Percentiles rank a stretch among this genome's conserved stretches.
Evolutionary conservation across 1,140 invertebrate genomes (phyloP).

Genomic region (Ylistrum balloti): DNA sequence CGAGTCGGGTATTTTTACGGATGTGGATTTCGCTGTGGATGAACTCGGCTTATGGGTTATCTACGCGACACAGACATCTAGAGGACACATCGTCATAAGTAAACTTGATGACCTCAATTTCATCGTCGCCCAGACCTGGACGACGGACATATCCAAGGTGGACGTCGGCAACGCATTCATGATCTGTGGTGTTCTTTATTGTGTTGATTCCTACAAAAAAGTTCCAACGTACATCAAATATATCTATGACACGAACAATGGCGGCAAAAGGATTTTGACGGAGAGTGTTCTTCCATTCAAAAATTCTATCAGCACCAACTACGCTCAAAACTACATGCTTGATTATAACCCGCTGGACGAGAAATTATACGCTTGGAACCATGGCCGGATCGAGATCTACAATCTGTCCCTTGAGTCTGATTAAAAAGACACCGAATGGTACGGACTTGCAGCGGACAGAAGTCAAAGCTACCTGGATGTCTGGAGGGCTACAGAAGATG

Average conservation of each 20-base stretch:
- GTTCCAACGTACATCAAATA: constrained; percentile 75
- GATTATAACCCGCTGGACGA: constrained; percentile 73
- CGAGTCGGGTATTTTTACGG: constrained; percentile 70
- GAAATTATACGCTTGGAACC: constrained; percentile 76
- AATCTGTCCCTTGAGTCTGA: background rate
- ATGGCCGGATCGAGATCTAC: constrained; percentile 72
- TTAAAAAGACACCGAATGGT: background rate
- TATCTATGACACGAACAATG: constrained; percentile 74
- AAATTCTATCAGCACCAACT: constrained; percentile 65
- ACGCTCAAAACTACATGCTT: constrained; percentile 70
- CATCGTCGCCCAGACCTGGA: constrained; percentile 72
- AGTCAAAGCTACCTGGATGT: no score
- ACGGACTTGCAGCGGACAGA: no score
- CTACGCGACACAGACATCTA: constrained; percentile 71
- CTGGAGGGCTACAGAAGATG: no score
- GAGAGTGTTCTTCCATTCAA: constrained; percentile 65
- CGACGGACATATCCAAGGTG: constrained; percentile 73
- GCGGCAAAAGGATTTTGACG: constrained; percentile 64
- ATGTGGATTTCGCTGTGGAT: constrained; percentile 78
- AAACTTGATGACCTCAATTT: constrained; percentile 72
- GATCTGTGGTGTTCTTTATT: constrained; percentile 78
- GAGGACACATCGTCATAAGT: constrained; percentile 75
- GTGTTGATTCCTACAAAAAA: constrained; percentile 71
- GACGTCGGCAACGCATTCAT: constrained; percentile 76
- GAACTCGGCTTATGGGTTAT: constrained; percentile 78